Base-by-base conservation (phyloP, 1,140 invertebrate species). In the Colletes latitarsis region DNA sequence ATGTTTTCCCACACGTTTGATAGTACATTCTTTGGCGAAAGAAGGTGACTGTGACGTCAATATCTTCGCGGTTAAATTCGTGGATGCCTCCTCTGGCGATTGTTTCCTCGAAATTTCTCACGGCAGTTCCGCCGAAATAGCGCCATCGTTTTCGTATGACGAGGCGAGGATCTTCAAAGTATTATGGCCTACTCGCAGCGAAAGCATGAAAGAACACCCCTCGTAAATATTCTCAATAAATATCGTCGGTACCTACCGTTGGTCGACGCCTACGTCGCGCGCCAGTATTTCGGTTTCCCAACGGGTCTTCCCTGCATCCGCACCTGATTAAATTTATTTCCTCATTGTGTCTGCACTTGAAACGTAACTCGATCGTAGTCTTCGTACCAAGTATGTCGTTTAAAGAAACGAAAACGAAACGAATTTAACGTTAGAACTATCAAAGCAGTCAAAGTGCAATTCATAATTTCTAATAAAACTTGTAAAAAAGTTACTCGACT, bases 151-250 rank as follows among this genome's bases (percentile, higher is more conserved):
- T 82, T 57, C 57, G 55, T 46, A 81, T 76, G 80, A 84, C 67
- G 66, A 72, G 55, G 46, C 76, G 66, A 74, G 76, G 70, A 75
- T n/a, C 82, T 80, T 74, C 46, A 8, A 49, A 75, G 71, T 77
- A 73, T 85, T 85, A 85, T 70, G 64, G 69, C 83, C 82, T 82
- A 85, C 82, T 84, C 79, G 78, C 58, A 57, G 49, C 58, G 57
- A 85, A 85, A 81, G 69, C 83, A 73, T 85, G 83, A 75, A 85
- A 84, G 57, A 57, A 58, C 73, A 84, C 68, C 83, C 79, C 69
- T 85, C 78, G 80, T 84, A 85, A 85, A 85, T 84, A 85, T 81
- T 85, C 66, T 39, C 82, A 84, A 77, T 84, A 85, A 85, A 85
- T 85, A 81, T 79, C 58, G 39, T 21, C 82, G 71, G 76, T 84